Base-by-base conservation (phyloP, 2,113 vertebrate genomes). In the Elachura formosa region DNA sequence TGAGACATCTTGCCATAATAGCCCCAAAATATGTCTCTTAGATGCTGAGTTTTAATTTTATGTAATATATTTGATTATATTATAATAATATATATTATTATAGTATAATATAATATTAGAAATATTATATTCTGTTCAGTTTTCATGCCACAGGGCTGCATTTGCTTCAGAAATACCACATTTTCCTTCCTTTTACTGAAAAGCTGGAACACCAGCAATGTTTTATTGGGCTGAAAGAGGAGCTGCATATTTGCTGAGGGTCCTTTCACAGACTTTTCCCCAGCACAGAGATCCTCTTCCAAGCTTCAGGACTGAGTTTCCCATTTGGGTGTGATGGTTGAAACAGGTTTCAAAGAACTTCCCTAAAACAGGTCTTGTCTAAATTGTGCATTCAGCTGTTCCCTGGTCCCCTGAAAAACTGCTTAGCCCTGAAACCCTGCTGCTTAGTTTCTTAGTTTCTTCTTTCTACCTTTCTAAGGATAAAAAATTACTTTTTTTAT, bases 41-140 rank as follows among this genome's bases (percentile, higher is more conserved):
- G 38, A 5, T 54, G 7, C 33, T 49, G 17, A 36, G 24, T 11
- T 63, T 78, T 51, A 34, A 33, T 26, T 11, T 40, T 28, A 69
- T 22, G 11, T n/a, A n/a, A n/a, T n/a, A n/a, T n/a, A n/a, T n/a
- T n/a, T n/a, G n/a, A n/a, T n/a, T n/a, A n/a, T n/a, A n/a, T n/a
- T n/a, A n/a, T n/a, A n/a, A n/a, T n/a, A n/a, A n/a, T n/a, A n/a
- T n/a, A n/a, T n/a, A n/a, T n/a, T n/a, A n/a, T n/a, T n/a, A n/a
- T n/a, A n/a, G n/a, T n/a, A n/a, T n/a, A n/a, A n/a, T n/a, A n/a
- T n/a, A n/a, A n/a, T n/a, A n/a, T n/a, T n/a, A n/a, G n/a, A n/a
- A n/a, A n/a, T n/a, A n/a, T n/a, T n/a, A 83, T 3, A 4, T 25
- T 6, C 17, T 46, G 31, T 51, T 75, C 1, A 2, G 1, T 58